These are phyloP conservation scores for Bombus impatiens DNA, from an alignment of 1,140 invertebrate species.

Conservation along the genomic window DNA sequence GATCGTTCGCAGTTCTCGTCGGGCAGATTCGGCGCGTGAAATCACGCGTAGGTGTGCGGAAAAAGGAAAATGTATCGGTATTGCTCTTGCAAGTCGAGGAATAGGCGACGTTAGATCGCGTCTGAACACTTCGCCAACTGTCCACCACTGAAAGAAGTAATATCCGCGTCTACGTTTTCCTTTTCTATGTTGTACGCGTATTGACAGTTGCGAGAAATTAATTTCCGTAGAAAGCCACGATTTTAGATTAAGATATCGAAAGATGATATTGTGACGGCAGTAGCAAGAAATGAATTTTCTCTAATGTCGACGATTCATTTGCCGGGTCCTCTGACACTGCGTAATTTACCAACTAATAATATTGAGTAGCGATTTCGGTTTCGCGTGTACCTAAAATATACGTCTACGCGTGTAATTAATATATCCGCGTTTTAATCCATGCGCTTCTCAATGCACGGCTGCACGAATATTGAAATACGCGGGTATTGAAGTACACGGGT, in stretches of 20 bases:
- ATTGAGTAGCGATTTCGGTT: too few relatives aligned
- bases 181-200: not conserved
- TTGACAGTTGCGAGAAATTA: conserved; percentile 14
- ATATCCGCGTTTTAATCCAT: not conserved
- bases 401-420: not conserved
- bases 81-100: not conserved
- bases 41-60: not conserved
- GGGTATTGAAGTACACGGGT: not conserved
- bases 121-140: not conserved
- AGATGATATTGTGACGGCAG: too few relatives aligned
- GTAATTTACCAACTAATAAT: too few relatives aligned
- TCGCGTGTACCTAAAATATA: not conserved
- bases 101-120: not conserved
- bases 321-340: fast-evolving
- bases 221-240: not conserved
- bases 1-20: not conserved
- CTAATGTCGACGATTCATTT: too few relatives aligned
- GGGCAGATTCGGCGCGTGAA: not conserved
- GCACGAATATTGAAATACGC: not conserved
- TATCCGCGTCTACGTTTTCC: not conserved
- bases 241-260: not conserved
- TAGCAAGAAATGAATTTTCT: too few relatives aligned
- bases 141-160: not conserved
- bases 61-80: not conserved
- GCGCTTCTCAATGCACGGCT: not conserved